phyloP scores from a whole-genome alignment of 1,140 invertebrate species.

The Drosophila virilis region DNA sequence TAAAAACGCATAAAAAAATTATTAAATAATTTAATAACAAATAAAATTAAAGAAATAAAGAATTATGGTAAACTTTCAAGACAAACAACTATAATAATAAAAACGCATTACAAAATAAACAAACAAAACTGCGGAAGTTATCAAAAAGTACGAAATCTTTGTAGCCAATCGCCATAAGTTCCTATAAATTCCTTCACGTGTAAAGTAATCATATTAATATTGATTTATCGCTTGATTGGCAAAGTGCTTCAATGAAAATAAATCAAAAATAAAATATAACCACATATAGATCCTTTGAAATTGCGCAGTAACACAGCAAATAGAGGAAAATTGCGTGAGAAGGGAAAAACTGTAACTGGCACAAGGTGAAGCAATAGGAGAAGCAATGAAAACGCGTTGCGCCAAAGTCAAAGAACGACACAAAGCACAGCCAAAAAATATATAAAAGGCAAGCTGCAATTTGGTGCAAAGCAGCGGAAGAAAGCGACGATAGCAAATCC shows the following conservation, averaged over 20 bases:
- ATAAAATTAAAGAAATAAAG: too few relatives aligned
- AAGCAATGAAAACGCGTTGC: slow-evolving; percentile 26
- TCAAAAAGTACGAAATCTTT: too few relatives aligned
- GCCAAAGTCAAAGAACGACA: slow-evolving; percentile 43
- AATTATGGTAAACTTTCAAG: too few relatives aligned
- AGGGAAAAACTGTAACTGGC: slow-evolving; percentile 9
- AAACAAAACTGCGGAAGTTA: too few relatives aligned
- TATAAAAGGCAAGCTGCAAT: slow-evolving; percentile 39
- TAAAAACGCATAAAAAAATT: too few relatives aligned
- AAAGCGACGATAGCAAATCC: background rate
- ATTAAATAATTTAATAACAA: too few relatives aligned
- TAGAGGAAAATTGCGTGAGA: background rate
- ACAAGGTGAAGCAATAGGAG: slow-evolving; percentile 32
- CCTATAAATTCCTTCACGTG: background rate
- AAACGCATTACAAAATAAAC: too few relatives aligned
- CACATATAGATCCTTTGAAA: background rate
- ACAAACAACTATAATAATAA: too few relatives aligned
- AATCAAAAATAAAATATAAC: background rate
- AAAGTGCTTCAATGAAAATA: background rate
- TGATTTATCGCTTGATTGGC: slow-evolving; percentile 1
- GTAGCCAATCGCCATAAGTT: too few relatives aligned
- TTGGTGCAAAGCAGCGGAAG: slow-evolving; percentile 40
- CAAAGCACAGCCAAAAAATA: slow-evolving; percentile 48
- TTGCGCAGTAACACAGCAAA: slow-evolving; percentile 1
- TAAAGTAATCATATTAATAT: slow-evolving; percentile 1